Base-by-base conservation (phyloP, 2,888 invertebrate species). In the Notocelia uddmanniana region DNA sequence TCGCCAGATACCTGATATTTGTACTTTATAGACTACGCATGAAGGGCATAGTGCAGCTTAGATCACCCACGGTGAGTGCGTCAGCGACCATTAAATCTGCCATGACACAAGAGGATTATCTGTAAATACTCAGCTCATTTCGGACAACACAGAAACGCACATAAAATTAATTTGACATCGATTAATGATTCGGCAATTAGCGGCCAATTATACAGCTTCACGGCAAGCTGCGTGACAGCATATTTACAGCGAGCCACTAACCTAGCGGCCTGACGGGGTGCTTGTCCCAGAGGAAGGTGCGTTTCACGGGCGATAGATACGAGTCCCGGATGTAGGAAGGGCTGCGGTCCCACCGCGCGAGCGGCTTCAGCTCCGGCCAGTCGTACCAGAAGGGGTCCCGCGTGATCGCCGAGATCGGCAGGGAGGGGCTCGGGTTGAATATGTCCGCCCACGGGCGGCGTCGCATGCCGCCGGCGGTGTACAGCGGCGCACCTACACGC, bases 331-430 rank as follows among this genome's bases (percentile, higher is more conserved):
- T 95, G 94, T 96, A 96, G 89, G 96, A 97, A 75, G 97, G 96
- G 88, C 96, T 95, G 88, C 94, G 95, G 89, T 96, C 95, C 95
- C 95, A 95, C 83, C 95, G 95, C 76, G 96, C 95, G 90, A 96
- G 94, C 78, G 98, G 98, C 89, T 95, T 95, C 90, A 97, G 95
- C 91, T 96, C 96, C 81, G 97, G 97, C 92, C 97, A 92, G 91
- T 96, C 96, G 95, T 96, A 96, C 98, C 97, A 98, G 96, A 97
- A 98, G 83, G 97, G 97, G 94, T 98, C 97, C 88, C 97, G 96
- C 80, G 96, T 96, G 90, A 97, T 96, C 80, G 97, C 95, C 82
- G 97, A 97, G 87, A 97, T 94, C 73, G 97, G 97, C 84, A 97
- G 94, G 83, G 94, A 95, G 69, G 97, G 96, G 83, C 96, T 96